Base-by-base conservation (phyloP, 2,888 invertebrate genomes). In the Agrochola litura region DNA sequence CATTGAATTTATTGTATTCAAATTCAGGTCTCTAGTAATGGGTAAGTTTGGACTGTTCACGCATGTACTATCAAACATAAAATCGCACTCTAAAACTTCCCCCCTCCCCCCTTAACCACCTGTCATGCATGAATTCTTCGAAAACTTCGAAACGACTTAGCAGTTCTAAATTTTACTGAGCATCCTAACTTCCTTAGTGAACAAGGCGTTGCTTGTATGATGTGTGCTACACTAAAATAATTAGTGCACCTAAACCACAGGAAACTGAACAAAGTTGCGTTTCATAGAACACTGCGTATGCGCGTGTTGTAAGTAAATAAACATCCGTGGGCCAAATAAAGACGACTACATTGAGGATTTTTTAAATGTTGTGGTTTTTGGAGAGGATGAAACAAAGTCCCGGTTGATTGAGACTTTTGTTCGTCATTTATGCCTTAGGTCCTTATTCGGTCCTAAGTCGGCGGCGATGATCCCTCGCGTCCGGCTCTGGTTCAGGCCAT, bases 191-290 rank as follows among this genome's bases (percentile, higher is more conserved):
- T 86, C 85, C 86, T 77, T 70, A 58, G 61, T 30, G 67, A 85
- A 89, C 90, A 89, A 89, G 69, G 74, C 68, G 52, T 46, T 66
- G 74, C 63, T 81, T 87, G 83, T 89, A 66, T 68, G 64, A 81
- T 41, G 61, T 25, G 73, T 85, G 69, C 67, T 64, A 76, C 73
- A 81, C 66, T 75, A 72, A 80, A 86, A 82, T 86, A 80, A 85
- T 86, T 79, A 85, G 68, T 82, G 74, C 68, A 74, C 56, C 22
- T 74, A 78, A 84, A 83, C 71, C 41, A 77, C 90, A 89, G 92
- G 92, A 91, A 89, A 85, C 77, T 54, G 70, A 76, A 92, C 92
- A 91, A 87, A 88, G 92, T 92, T 89, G 91, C 90, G 86, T 77
- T 90, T 88, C 85, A 86, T 46, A 83, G 88, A 87, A 88, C 79